A percentile compares a stretch with the other conserved stretches of the same genome.
These are phyloP conservation scores for Conus betulinus DNA, from an alignment of 1,140 invertebrate species.

Conservation along the genomic window DNA sequence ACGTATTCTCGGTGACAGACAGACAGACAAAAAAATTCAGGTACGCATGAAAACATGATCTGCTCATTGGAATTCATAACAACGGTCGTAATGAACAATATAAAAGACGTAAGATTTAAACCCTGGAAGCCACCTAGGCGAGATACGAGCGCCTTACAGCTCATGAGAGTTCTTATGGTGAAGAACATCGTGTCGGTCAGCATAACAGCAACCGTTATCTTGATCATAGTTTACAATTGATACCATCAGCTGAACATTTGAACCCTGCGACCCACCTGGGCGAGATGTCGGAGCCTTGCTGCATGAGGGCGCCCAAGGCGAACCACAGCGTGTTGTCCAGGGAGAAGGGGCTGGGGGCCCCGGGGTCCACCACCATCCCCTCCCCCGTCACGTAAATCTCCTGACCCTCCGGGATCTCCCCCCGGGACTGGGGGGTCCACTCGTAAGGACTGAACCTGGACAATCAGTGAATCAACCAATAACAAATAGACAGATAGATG, in stretches of 20 bases:
- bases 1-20: too few species aligned
- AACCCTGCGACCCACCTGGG: slow-evolving; percentile 82
- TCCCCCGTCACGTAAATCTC: slow-evolving; percentile 71
- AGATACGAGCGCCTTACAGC: background rate
- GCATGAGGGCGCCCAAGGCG: slow-evolving; percentile 96
- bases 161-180: background rate
- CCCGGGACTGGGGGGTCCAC: slow-evolving; percentile 78
- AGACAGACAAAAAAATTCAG: too few species aligned
- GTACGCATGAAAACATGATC: too few species aligned
- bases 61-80: too few species aligned
- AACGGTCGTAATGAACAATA: too few species aligned
- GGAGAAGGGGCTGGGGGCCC: slow-evolving; percentile 81
- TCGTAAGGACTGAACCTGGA: slow-evolving; percentile 93
- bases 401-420: background rate
- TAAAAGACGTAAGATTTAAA: too few species aligned
- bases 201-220: too few species aligned
- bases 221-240: too few species aligned
- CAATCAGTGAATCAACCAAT: too few species aligned
- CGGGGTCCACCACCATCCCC: slow-evolving; percentile 76
- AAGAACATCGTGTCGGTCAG: background rate
- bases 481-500: too few species aligned
- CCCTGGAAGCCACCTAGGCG: background rate
- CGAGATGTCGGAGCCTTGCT: slow-evolving; percentile 96
- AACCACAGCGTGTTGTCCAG: slow-evolving; percentile 86
- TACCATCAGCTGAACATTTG: background rate